Evolutionary conservation across 2,888 invertebrate genomes (phyloP).

Genomic region (Pedicia rivosa): DNA sequence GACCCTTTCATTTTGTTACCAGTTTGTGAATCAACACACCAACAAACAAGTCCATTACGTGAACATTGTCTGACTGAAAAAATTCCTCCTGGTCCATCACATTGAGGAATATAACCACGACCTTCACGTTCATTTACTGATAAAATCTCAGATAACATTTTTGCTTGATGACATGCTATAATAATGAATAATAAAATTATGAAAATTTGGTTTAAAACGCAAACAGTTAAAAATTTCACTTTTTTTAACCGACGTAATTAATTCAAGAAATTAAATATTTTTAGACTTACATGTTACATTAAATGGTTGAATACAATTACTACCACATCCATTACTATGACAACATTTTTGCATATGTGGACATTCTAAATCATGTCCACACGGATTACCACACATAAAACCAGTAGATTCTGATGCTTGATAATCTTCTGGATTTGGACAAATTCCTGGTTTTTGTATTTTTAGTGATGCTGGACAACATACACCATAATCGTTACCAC

Average conservation of each 20-base stretch:
- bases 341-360: constrained; percentile 72
- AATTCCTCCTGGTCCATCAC: constrained; percentile 47
- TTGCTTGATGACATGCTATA: constrained; percentile 60
- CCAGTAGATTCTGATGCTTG: constrained; percentile 26
- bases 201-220: no score
- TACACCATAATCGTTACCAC: constrained; percentile 72
- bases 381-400: constrained; percentile 44
- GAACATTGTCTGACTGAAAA: constrained; percentile 66
- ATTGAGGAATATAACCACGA: constrained; percentile 71
- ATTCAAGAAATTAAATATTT: no score
- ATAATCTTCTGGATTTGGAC: constrained; percentile 39
- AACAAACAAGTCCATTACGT: constrained; percentile 69
- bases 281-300: no score
- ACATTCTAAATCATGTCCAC: constrained; percentile 67
- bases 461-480: constrained; percentile 67
- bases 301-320: constrained; percentile 54
- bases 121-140: constrained; percentile 65
- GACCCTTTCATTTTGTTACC: constrained; percentile 64
- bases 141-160: constrained; percentile 57
- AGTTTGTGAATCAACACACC: constrained; percentile 62
- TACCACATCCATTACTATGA: constrained; percentile 52
- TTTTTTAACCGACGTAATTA: no score
- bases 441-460: constrained; percentile 61
- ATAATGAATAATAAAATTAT: no score
- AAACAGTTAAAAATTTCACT: no score